phyloP scores from a whole-genome alignment of 1,140 invertebrate genomes.

The Drosophila kikkawai region DNA sequence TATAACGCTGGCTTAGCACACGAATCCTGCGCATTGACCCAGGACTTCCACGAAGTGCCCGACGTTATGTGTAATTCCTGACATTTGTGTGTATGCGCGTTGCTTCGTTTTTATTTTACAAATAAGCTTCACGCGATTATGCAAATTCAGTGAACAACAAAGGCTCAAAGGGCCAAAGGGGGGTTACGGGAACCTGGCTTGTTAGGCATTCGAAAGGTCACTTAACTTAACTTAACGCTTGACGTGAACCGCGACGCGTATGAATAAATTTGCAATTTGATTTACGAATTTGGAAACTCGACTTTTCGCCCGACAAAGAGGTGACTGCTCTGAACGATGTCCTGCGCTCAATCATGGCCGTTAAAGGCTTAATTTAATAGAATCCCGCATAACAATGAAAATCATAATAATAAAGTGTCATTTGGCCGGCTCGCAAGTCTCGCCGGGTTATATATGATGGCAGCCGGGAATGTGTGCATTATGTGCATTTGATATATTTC shows the following conservation, averaged over 20 bases:
- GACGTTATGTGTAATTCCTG: conserved; percentile 74
- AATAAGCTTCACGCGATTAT: conserved; percentile 83
- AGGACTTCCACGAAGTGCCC: conserved; percentile 54
- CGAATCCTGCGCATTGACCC: conserved; percentile 64
- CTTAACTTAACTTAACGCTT: conserved; percentile 53
- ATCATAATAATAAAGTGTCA: conserved; percentile 65
- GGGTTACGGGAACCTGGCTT: conserved; percentile 22
- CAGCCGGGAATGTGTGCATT: conserved; percentile 47
- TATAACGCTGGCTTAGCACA: conserved; percentile 40
- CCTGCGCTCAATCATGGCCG: conserved; percentile 28
- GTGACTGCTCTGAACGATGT: conserved; percentile 14
- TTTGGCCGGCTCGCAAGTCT: conserved; percentile 48
- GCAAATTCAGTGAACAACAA: conserved; percentile 66
- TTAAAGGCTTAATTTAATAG: conserved; percentile 51
- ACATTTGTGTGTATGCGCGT: conserved; percentile 67
- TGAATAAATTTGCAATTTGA: conserved; percentile 75
- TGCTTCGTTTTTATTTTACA: conserved; percentile 76
- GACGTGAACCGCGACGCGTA: conserved; percentile 54
- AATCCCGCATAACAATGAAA: conserved; percentile 54
- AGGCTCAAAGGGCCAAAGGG: conserved; percentile 24
- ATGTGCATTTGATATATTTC: conserved; percentile 79
- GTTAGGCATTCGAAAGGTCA: conserved; percentile 65
- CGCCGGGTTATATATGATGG: conserved; percentile 48
- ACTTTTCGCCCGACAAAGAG: conserved; percentile 14
- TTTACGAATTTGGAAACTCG: conserved; percentile 13